Percentiles rank a stretch among this genome's conserved stretches.
phyloP scores from a whole-genome alignment of 2,113 vertebrate genomes.

The Callaeas wilsoni region DNA sequence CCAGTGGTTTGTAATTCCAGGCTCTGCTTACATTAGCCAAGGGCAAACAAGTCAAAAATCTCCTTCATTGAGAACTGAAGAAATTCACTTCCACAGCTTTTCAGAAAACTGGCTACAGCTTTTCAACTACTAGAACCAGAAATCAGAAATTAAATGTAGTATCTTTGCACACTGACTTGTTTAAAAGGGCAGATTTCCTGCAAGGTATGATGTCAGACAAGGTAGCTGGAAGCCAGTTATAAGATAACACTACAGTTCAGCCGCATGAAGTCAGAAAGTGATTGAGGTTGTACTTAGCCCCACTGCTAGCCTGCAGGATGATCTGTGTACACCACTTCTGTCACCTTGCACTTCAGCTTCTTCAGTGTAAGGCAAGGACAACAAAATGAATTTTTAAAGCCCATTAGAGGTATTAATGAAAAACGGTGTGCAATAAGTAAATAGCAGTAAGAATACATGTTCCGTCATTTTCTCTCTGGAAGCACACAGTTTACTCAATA shows the following conservation, averaged over 20 bases:
- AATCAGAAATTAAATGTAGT: background rate
- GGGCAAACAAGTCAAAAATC: slow-evolving; percentile 24
- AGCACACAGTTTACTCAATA: background rate
- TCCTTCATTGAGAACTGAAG: background rate
- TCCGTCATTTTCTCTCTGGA: background rate
- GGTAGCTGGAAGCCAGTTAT: background rate
- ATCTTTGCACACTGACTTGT: background rate
- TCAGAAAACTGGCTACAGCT: background rate
- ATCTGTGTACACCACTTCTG: background rate
- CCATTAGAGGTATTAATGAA: background rate
- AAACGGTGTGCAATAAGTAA: background rate
- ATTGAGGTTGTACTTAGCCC: background rate
- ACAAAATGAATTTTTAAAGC: background rate
- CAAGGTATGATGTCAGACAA: background rate
- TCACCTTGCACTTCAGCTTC: background rate
- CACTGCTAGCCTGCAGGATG: background rate
- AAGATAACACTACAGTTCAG: background rate
- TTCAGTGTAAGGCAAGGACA: background rate
- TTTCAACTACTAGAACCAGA: background rate
- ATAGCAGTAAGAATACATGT: background rate
- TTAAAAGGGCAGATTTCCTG: background rate
- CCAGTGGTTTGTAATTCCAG: background rate
- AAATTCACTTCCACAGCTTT: background rate
- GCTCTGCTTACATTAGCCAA: slow-evolving; percentile 1
- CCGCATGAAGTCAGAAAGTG: background rate